Evolutionary conservation across 1,140 invertebrate species (phyloP).

Genomic region (Drosophila erecta): DNA sequence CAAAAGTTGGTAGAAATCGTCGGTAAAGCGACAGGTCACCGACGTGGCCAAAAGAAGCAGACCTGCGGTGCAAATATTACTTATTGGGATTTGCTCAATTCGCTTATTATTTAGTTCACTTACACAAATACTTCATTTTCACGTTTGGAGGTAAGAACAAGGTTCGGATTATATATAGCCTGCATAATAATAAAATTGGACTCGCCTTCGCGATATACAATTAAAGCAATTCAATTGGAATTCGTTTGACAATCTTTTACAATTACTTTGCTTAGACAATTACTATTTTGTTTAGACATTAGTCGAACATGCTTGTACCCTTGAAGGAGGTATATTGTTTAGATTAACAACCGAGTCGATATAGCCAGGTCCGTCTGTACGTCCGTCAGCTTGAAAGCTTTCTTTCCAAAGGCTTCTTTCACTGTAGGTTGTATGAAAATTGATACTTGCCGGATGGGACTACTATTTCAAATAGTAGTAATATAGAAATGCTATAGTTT

Average conservation of each 20-base stretch:
- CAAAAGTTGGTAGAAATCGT: neutral
- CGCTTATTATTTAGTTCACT: neutral
- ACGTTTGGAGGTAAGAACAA: neutral
- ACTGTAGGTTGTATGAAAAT: no score
- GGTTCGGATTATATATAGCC: neutral
- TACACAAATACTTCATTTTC: neutral
- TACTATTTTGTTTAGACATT: no score
- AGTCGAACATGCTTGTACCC: no score
- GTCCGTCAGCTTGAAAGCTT: no score
- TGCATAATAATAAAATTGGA: neutral
- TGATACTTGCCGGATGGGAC: no score
- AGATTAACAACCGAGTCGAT: no score
- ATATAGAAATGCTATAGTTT: no score
- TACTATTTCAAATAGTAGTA: no score
- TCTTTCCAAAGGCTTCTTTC: no score
- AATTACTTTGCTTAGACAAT: no score
- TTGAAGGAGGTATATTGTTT: no score
- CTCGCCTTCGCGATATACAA: neutral
- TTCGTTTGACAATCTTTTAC: neutral
- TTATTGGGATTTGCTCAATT: neutral
- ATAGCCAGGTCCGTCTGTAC: no score
- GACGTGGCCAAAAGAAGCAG: neutral
- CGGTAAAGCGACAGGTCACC: neutral
- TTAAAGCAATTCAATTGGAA: neutral
- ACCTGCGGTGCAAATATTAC: neutral